Evolutionary conservation across 1,140 invertebrate genomes (phyloP).

Genomic region (Drosophila bocki): DNA sequence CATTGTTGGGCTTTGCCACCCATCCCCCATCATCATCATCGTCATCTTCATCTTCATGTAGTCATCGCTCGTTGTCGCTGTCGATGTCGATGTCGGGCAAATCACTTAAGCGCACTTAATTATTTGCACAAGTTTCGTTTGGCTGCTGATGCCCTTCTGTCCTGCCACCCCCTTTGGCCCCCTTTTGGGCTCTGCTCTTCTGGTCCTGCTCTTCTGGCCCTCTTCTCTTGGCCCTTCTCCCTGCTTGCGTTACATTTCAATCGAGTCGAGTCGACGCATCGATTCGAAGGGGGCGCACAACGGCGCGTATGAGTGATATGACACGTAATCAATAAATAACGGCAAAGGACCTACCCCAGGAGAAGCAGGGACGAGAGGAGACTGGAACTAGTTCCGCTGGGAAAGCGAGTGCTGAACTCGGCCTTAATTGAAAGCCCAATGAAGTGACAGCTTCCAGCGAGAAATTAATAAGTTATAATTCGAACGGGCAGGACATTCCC

Average conservation of each 20-base stretch:
- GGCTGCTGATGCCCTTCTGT: slow-evolving; percentile 15
- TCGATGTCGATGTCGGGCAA: slow-evolving; percentile 55
- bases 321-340: slow-evolving; percentile 83
- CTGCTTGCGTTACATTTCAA: slow-evolving; percentile 72
- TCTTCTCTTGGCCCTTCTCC: slow-evolving; percentile 5
- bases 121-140: slow-evolving; percentile 78
- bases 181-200: background rate
- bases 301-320: slow-evolving; percentile 78
- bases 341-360: slow-evolving; percentile 41
- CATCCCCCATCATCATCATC: slow-evolving; percentile 20
- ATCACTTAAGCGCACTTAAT: slow-evolving; percentile 83
- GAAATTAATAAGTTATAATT: slow-evolving; percentile 33
- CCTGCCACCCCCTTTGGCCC: background rate
- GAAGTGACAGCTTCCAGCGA: slow-evolving; percentile 10
- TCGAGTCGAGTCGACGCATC: slow-evolving; percentile 51
- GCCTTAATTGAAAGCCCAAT: slow-evolving; percentile 21
- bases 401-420: slow-evolving; percentile 2
- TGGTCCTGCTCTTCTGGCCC: background rate
- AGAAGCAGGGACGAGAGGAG: background rate
- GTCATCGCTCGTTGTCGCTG: slow-evolving; percentile 42
- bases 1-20: slow-evolving; percentile 8
- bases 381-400: slow-evolving; percentile 34
- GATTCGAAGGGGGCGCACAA: slow-evolving; percentile 39
- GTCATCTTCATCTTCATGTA: slow-evolving; percentile 48
- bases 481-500: background rate